phyloP scores from a whole-genome alignment of 2,113 vertebrate species.

The Gracilinanus agilis region DNA sequence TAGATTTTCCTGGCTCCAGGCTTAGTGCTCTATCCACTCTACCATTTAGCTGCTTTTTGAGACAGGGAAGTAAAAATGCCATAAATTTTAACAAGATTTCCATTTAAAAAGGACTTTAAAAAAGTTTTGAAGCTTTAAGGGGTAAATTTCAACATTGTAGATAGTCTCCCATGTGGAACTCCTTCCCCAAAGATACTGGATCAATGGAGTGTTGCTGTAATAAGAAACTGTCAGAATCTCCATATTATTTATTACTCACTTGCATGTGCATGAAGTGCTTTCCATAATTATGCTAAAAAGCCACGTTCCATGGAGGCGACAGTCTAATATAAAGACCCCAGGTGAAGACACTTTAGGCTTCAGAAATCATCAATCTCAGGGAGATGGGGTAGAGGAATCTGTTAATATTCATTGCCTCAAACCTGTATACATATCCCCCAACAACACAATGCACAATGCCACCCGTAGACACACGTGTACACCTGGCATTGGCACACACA shows the following conservation, averaged over 20 bases:
- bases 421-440: background rate
- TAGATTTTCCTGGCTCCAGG: background rate
- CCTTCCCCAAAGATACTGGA: conserved; percentile 14
- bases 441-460: background rate
- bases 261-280: conserved; percentile 13
- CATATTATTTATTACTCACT: conserved; percentile 7
- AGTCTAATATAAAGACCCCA: background rate
- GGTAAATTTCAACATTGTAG: conserved; percentile 15
- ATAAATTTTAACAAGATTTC: background rate
- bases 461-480: background rate
- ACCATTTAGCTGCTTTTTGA: background rate
- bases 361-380: conserved; percentile 13
- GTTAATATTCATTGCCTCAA: background rate
- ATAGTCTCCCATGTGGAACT: conserved; percentile 14
- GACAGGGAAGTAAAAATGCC: background rate
- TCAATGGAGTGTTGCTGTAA: conserved; percentile 26
- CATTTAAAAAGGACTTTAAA: background rate
- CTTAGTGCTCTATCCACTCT: background rate
- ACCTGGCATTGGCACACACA: background rate
- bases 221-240: conserved; percentile 33
- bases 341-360: background rate
- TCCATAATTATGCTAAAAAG: background rate
- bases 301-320: background rate
- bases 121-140: conserved; percentile 8
- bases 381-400: background rate